A percentile compares a stretch with the other conserved stretches of the same genome.
Conservation (phyloP, 2,797 vertebrate genomes). For the Sebastiscus tertius region DNA sequence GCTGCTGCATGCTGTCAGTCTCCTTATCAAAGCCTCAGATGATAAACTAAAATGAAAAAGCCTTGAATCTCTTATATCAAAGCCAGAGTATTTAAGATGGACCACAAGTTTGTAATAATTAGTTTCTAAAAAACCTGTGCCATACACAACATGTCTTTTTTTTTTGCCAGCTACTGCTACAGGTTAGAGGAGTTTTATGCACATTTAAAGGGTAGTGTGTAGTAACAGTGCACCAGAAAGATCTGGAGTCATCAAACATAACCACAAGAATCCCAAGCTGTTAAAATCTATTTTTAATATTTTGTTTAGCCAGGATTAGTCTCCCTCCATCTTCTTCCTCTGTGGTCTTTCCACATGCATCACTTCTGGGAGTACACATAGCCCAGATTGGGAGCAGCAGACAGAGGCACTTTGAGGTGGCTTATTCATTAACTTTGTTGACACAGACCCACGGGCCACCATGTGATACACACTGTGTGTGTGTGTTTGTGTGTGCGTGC, state of each 20-base stretch:
- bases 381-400: conserved; percentile 35
- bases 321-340: conserved; percentile 15
- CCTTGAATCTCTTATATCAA: conserved; percentile 27
- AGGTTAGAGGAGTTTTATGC: background rate
- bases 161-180: background rate
- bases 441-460: conserved; percentile 51
- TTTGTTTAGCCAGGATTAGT: conserved; percentile 49
- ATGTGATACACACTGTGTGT: conserved; percentile 1
- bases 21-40: conserved; percentile 34
- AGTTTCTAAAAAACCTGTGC: conserved; percentile 31
- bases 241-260: conserved; percentile 19
- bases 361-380: conserved; percentile 43
- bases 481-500: background rate
- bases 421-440: conserved; percentile 68
- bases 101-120: conserved; percentile 31
- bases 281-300: conserved; percentile 49
- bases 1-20: conserved; percentile 12
- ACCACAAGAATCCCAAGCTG: conserved; percentile 30
- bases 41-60: conserved; percentile 37
- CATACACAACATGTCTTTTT: background rate
- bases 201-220: conserved; percentile 6
- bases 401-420: conserved; percentile 49
- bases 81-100: conserved; percentile 11
- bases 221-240: background rate
- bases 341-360: conserved; percentile 39